phyloP scores from a whole-genome alignment of 2,888 invertebrate species.

The Polyommatus icarus region DNA sequence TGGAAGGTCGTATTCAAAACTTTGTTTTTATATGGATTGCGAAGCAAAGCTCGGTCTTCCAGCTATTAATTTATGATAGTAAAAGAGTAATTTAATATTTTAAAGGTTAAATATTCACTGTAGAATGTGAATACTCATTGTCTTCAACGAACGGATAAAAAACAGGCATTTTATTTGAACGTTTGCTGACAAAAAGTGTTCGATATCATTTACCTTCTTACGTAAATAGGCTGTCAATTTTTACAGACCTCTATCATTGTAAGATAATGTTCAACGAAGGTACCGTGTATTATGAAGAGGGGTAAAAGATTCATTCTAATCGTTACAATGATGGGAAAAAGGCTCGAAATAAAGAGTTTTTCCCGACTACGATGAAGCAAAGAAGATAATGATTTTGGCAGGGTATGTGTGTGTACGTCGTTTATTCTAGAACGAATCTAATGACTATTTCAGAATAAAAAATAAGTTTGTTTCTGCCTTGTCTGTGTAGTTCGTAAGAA shows the following conservation, averaged over 20 bases:
- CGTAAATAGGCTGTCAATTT: conserved; percentile 67
- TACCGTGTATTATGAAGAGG: not conserved
- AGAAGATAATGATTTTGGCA: too few species aligned
- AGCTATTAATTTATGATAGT: too few species aligned
- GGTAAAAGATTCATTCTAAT: not conserved
- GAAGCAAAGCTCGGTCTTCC: too few species aligned
- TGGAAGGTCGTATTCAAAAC: too few species aligned
- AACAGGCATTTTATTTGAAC: not conserved
- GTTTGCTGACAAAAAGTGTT: conserved; percentile 36
- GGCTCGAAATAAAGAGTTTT: not conserved
- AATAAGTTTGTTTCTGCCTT: too few species aligned
- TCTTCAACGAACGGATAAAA: not conserved
- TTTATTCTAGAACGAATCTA: too few species aligned
- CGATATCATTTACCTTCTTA: conserved; percentile 53
- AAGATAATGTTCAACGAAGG: conserved; percentile 2
- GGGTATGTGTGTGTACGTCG: too few species aligned
- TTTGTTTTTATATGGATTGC: too few species aligned
- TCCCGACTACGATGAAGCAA: too few species aligned
- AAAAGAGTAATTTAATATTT: not conserved
- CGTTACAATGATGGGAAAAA: not conserved
- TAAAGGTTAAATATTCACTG: not conserved
- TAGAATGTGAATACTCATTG: too few species aligned
- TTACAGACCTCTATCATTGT: conserved; percentile 71
- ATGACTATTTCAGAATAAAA: too few species aligned
- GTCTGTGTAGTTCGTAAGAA: too few species aligned